phyloP scores from a whole-genome alignment of 92 coral and sea anemone genomes.

The Virgularia gustaviana region DNA sequence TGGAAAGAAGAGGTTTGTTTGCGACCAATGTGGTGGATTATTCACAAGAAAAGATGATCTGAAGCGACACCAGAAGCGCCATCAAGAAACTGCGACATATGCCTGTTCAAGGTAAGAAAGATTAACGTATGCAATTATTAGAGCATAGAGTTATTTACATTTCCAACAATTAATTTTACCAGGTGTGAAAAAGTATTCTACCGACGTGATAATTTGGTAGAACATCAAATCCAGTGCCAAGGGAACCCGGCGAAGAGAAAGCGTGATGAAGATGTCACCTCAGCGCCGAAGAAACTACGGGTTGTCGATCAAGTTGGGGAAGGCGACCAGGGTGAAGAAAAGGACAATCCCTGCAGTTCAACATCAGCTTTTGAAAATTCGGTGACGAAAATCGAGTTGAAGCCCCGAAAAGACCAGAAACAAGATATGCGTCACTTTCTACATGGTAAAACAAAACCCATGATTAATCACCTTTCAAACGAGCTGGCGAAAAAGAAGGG shows the following conservation, averaged over 20 bases:
- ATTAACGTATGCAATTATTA: no score
- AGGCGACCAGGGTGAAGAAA: not conserved
- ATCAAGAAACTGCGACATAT: not conserved
- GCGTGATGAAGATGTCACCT: not conserved
- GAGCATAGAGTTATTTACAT: no score
- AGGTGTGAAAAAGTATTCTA: slow-evolving; percentile 27
- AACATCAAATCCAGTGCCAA: not conserved
- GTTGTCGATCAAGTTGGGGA: not conserved
- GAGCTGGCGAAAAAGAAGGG: slow-evolving; percentile 29
- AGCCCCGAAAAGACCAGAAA: slow-evolving; percentile 32
- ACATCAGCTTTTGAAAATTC: slow-evolving; percentile 35
- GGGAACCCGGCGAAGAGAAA: not conserved
- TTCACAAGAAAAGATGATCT: slow-evolving; percentile 31
- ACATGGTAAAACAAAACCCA: slow-evolving; percentile 13
- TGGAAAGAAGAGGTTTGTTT: not conserved
- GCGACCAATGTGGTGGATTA: slow-evolving; percentile 13
- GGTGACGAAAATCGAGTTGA: slow-evolving; percentile 22
- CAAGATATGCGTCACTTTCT: slow-evolving; percentile 24
- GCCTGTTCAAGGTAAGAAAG: slow-evolving; percentile 22
- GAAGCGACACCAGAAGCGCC: slow-evolving; percentile 2
- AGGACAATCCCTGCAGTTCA: slow-evolving; percentile 14
- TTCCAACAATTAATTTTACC: no score
- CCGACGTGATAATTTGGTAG: slow-evolving; percentile 20
- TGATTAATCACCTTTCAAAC: not conserved
- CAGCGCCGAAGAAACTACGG: not conserved